These are phyloP conservation scores for Tenthredo livida DNA, from an alignment of 2,888 invertebrate genomes.

Conservation along the genomic window DNA sequence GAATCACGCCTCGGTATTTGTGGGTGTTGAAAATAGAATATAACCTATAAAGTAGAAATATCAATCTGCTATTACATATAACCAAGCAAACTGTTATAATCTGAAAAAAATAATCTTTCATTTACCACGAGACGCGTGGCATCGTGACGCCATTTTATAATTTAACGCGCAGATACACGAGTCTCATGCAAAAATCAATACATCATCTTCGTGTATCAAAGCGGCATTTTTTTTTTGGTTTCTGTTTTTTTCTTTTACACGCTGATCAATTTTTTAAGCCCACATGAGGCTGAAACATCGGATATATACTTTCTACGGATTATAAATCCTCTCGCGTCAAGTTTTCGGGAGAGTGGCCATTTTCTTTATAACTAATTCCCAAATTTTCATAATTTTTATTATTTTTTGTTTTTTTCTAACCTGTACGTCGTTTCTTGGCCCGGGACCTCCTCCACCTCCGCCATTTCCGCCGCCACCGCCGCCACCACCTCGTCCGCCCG, in stretches of 20 bases:
- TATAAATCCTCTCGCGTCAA: not conserved
- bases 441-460: constrained; percentile 40
- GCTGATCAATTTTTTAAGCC: not conserved
- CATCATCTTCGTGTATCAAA: not conserved
- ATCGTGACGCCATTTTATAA: constrained; percentile 19
- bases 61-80: not conserved
- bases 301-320: no score
- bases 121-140: not conserved
- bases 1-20: not conserved
- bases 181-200: constrained; percentile 1
- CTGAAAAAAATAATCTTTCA: not conserved
- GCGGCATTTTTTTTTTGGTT: not conserved
- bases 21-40: not conserved
- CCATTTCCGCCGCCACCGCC: constrained; percentile 57
- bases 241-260: no score
- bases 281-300: not conserved
- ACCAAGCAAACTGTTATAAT: not conserved
- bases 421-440: constrained; percentile 65
- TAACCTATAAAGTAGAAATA: not conserved
- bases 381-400: no score
- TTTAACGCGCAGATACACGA: constrained; percentile 1
- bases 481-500: constrained; percentile 72
- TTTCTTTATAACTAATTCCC: not conserved
- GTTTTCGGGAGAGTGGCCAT: not conserved
- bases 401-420: constrained; percentile 50